Conservation (phyloP, 2,888 invertebrate genomes). For the Atherix ibis region DNA sequence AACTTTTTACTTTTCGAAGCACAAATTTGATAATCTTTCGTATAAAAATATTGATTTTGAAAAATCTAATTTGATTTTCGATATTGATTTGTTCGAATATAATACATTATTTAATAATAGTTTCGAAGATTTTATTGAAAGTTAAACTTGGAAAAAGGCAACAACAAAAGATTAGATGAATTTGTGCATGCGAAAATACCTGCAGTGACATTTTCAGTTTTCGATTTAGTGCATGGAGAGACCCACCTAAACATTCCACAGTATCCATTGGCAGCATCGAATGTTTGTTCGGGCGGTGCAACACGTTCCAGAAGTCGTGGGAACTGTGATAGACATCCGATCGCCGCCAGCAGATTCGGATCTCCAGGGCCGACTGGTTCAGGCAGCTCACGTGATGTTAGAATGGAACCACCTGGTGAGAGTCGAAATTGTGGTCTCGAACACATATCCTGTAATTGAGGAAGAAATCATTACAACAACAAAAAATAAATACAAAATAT, state of each 20-base stretch:
- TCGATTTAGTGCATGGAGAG: background rate
- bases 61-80: no score
- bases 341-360: conserved; percentile 44
- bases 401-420: conserved; percentile 11
- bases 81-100: no score
- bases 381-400: conserved; percentile 15
- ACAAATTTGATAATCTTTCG: no score
- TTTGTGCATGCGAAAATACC: no score
- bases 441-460: conserved; percentile 56
- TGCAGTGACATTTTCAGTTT: background rate
- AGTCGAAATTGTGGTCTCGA: conserved; percentile 41
- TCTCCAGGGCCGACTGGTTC: conserved; percentile 30
- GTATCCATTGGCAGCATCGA: conserved; percentile 40
- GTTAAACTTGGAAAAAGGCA: no score
- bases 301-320: conserved; percentile 51
- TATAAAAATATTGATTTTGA: no score
- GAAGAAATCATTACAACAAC: no score
- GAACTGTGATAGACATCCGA: conserved; percentile 47
- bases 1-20: no score
- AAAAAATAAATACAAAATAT: no score
- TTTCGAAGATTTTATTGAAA: no score
- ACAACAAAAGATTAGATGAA: no score
- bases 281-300: conserved; percentile 48
- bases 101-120: no score
- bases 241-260: conserved; percentile 49